Conservation (phyloP, 35 echinoderm and acorn worm species). For the Chiridota heheva region DNA sequence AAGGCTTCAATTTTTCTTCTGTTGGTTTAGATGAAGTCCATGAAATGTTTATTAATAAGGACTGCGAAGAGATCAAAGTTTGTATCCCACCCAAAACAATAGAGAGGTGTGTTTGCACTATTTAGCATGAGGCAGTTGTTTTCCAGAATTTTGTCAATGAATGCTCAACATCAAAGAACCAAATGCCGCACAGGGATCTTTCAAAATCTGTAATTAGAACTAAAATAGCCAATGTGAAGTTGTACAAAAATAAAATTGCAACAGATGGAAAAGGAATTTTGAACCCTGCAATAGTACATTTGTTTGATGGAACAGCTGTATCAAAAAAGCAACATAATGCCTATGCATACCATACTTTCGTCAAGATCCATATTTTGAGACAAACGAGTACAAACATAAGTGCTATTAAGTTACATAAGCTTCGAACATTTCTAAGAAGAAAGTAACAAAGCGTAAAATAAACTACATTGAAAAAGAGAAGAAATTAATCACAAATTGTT, state of each 20-base stretch:
- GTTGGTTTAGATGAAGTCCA: conserved; percentile 55
- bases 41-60: conserved; percentile 70
- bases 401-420: conserved; percentile 17
- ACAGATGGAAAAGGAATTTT: not conserved
- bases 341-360: conserved; percentile 11
- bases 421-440: conserved; percentile 44
- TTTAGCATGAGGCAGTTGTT: conserved; percentile 17
- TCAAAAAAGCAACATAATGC: not conserved
- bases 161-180: not conserved
- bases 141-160: conserved; percentile 27
- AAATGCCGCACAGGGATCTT: not conserved
- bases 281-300: conserved; percentile 5
- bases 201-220: not conserved
- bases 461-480: conserved; percentile 47
- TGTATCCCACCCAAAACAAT: not conserved
- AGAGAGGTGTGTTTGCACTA: conserved; percentile 4
- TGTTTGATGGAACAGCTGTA: not conserved
- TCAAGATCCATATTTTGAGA: conserved; percentile 18
- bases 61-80: conserved; percentile 6
- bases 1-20: conserved; percentile 21
- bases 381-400: conserved; percentile 28
- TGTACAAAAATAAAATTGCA: conserved; percentile 10
- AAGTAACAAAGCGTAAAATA: not conserved
- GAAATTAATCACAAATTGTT: conserved; percentile 30
- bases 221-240: conserved; percentile 38